These are phyloP conservation scores for Gobiocypris rarus DNA, from an alignment of 2,113 vertebrate species.

Conservation along the genomic window DNA sequence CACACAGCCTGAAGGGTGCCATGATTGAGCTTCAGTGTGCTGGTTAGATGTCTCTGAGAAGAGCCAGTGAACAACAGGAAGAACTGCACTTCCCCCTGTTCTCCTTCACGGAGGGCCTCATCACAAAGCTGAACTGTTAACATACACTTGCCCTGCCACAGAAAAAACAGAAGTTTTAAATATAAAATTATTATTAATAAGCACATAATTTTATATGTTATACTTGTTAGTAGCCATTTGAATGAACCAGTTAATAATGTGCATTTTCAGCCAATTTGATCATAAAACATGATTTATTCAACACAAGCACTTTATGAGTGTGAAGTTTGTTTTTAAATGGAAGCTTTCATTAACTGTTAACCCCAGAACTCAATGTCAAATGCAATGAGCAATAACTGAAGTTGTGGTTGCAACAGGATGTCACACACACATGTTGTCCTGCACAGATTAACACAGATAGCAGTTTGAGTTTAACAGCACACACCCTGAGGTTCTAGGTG, in stretches of 20 bases:
- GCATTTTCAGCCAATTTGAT: neutral
- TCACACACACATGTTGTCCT: conserved; percentile 38
- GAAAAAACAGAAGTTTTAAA: neutral
- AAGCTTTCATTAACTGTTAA: neutral
- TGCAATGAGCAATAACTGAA: neutral
- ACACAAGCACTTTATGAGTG: neutral
- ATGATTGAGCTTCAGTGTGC: conserved; percentile 83
- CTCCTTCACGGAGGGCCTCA: conserved; percentile 76
- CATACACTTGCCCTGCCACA: conserved; percentile 85
- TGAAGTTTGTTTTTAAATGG: neutral
- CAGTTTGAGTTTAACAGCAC: conserved; percentile 28
- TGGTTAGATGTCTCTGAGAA: conserved; percentile 87
- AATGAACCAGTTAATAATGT: neutral
- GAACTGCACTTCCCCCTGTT: conserved; percentile 81
- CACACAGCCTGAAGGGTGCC: conserved; percentile 88
- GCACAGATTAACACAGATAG: conserved; percentile 54
- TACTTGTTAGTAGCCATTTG: neutral
- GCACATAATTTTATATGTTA: too few relatives aligned
- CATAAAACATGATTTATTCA: neutral
- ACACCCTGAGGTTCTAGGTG: neutral
- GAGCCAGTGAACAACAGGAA: conserved; percentile 93
- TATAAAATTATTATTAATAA: too few relatives aligned
- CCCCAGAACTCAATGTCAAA: neutral
- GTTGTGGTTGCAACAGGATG: conserved; percentile 22
- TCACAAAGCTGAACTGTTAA: conserved; percentile 88